A percentile compares a stretch with the other conserved stretches of the same genome.
Evolutionary conservation across 2,797 vertebrate genomes (phyloP).

Genomic region (Euphonia xanthogaster): DNA sequence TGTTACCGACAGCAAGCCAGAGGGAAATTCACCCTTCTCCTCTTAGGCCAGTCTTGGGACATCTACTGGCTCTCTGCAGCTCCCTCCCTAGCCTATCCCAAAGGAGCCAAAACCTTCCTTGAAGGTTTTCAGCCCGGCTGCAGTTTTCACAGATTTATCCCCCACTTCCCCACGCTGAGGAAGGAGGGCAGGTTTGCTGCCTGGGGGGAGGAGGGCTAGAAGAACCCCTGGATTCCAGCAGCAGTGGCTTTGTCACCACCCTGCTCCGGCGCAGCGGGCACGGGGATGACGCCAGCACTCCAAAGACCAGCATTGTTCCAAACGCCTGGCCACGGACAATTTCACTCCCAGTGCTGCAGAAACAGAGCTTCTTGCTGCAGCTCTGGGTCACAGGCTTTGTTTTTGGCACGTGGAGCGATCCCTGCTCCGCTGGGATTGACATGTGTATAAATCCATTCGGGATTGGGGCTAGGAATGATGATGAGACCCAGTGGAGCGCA

Average conservation of each 20-base stretch:
- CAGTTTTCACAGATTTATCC: background rate
- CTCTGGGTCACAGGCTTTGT: background rate
- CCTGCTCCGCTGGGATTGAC: rapidly evolving
- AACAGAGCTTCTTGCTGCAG: background rate
- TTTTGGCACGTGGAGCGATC: rapidly evolving
- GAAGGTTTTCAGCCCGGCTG: background rate
- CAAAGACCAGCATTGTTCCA: conserved; percentile 29
- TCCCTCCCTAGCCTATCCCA: background rate
- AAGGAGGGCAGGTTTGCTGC: background rate
- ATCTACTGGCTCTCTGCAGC: rapidly evolving
- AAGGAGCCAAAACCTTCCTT: background rate
- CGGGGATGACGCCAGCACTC: background rate
- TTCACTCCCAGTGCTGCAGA: background rate
- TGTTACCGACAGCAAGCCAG: rapidly evolving
- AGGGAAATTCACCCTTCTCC: background rate
- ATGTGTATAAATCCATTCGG: rapidly evolving
- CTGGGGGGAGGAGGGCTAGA: background rate
- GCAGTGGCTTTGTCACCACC: background rate
- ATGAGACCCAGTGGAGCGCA: background rate
- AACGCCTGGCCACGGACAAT: rapidly evolving
- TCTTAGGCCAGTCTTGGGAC: background rate
- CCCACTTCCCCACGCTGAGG: background rate
- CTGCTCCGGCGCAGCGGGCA: background rate
- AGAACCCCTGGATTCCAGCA: background rate
- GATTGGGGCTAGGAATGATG: background rate